Evolutionary conservation across 2,113 vertebrate species (phyloP).

Genomic region (Macquaria ambigua): DNA sequence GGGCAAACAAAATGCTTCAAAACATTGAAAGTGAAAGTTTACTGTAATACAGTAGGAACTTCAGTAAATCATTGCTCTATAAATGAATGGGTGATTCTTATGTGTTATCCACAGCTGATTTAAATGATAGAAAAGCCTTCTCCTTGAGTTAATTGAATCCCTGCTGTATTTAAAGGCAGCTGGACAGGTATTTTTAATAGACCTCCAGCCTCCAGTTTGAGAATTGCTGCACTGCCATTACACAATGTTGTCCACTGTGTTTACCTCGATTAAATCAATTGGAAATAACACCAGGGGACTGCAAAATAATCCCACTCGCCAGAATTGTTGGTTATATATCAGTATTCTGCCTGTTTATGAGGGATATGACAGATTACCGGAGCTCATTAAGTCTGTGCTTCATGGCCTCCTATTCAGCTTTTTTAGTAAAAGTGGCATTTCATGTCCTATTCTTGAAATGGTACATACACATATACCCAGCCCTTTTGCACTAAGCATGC

Average conservation of each 20-base stretch:
- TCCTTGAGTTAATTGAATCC: background rate
- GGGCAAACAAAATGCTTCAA: background rate
- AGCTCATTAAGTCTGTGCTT: background rate
- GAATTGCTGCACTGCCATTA: background rate
- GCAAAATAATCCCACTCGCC: background rate
- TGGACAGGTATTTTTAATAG: background rate
- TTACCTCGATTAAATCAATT: background rate
- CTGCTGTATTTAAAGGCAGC: background rate
- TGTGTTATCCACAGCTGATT: background rate
- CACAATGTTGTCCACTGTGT: background rate
- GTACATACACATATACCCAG: too few relatives aligned
- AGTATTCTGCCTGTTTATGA: background rate
- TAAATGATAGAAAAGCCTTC: background rate
- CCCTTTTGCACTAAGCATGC: background rate
- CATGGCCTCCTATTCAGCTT: background rate
- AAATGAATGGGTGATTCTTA: background rate
- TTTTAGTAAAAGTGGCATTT: background rate
- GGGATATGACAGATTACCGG: background rate
- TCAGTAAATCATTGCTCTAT: background rate
- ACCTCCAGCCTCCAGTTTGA: background rate
- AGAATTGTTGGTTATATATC: background rate
- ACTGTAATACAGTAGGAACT: background rate
- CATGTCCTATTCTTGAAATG: background rate
- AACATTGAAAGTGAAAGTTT: background rate
- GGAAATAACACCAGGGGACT: background rate